Percentiles rank a stretch among this genome's conserved stretches.
Conservation (phyloP, 2,888 invertebrate genomes). For the Morpho deidamia region DNA sequence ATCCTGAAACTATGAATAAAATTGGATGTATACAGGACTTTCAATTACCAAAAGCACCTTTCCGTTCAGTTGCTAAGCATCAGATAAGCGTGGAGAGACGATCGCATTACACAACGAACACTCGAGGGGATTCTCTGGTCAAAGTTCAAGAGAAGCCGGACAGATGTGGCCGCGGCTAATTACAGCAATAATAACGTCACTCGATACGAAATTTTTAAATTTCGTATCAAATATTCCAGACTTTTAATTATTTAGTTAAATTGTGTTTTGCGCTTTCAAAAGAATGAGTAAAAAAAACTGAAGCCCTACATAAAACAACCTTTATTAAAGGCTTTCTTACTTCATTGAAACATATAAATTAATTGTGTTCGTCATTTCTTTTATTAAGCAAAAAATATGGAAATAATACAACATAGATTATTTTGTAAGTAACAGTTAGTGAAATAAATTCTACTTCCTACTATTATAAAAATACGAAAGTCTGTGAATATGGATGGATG, state of each 20-base stretch:
- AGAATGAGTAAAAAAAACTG: neutral
- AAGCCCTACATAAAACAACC: neutral
- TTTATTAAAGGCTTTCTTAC: neutral
- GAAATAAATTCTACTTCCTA: no score
- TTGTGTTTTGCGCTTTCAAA: neutral
- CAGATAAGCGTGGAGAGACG: slow-evolving; percentile 38
- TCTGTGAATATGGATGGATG: no score
- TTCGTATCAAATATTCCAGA: neutral
- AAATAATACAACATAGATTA: no score
- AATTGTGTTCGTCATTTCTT: no score
- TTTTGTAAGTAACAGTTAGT: no score
- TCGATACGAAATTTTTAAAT: slow-evolving; percentile 32
- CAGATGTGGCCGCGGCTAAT: slow-evolving; percentile 59
- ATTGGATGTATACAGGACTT: no score
- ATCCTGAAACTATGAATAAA: no score
- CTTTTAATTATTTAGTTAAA: neutral
- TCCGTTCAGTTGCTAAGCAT: slow-evolving; percentile 35
- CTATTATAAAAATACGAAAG: no score
- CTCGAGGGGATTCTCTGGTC: slow-evolving; percentile 61
- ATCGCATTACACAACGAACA: slow-evolving; percentile 63
- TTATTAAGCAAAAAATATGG: no score
- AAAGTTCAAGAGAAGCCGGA: slow-evolving; percentile 65
- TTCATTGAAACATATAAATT: no score
- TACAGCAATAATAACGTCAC: slow-evolving; percentile 40
- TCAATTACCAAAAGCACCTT: no score